Conservation (phyloP, 2,797 vertebrate species). For the Parauchenoglanis ngamensis region DNA sequence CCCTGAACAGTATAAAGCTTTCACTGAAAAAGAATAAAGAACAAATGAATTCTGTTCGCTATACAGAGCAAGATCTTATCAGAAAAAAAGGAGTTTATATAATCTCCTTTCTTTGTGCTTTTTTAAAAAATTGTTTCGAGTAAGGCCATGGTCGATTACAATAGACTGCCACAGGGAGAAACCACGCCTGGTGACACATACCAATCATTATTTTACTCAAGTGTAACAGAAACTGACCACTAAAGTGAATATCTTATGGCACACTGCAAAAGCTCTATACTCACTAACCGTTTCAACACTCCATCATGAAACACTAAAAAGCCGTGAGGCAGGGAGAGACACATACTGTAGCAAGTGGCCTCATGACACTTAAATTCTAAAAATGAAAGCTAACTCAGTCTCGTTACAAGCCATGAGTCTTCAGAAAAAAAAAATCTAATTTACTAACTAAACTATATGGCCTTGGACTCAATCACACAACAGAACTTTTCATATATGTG, state of each 20-base stretch:
- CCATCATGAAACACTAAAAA: background rate
- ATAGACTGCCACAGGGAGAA: background rate
- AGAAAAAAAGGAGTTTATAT: background rate
- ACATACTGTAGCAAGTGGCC: background rate
- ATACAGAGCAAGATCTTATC: background rate
- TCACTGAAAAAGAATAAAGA: background rate
- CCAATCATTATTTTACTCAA: background rate
- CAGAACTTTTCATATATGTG: background rate
- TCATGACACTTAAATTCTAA: slow-evolving; percentile 2
- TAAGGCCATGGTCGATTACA: background rate
- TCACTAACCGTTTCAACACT: background rate
- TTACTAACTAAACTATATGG: background rate
- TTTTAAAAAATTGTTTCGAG: background rate
- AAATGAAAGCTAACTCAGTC: slow-evolving; percentile 17
- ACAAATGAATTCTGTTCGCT: background rate
- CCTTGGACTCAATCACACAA: background rate
- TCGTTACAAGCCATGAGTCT: slow-evolving; percentile 14
- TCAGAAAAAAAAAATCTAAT: background rate
- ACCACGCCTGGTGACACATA: background rate
- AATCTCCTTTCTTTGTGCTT: background rate
- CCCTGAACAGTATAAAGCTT: background rate
- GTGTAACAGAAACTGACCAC: background rate
- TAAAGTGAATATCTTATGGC: background rate
- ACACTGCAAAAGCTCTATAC: background rate
- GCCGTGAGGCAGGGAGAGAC: background rate